A percentile compares a stretch with the other conserved stretches of the same genome.
Evolutionary conservation across 2,797 vertebrate species (phyloP).

Genomic region (Amblyraja radiata): DNA sequence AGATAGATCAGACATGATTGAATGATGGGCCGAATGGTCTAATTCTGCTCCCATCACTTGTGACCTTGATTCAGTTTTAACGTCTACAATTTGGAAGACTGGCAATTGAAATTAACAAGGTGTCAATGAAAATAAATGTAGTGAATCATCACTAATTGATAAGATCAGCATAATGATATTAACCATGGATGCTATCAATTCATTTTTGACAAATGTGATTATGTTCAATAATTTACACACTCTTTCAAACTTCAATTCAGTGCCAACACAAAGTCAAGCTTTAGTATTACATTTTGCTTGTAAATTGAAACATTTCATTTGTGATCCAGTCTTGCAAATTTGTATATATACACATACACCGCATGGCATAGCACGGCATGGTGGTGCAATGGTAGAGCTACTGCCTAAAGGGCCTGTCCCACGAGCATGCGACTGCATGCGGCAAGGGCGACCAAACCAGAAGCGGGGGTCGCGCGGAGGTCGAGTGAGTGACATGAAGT

Average conservation of each 20-base stretch:
- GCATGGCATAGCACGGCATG: no score
- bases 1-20: no score
- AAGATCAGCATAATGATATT: neutral
- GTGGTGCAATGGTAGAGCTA: no score
- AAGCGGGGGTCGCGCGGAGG: no score
- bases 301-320: neutral
- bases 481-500: no score
- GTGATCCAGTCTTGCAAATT: neutral
- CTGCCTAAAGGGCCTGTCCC: no score
- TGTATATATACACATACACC: no score
- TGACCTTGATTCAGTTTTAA: neutral
- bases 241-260: neutral
- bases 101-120: neutral
- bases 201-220: neutral
- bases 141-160: conserved; percentile 2
- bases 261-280: neutral
- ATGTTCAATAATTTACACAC: neutral
- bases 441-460: no score
- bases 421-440: no score
- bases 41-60: no score
- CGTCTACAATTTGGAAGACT: neutral
- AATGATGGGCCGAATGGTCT: no score
- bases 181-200: neutral
- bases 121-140: neutral
- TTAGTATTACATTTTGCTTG: neutral